Percentiles rank a stretch among this genome's conserved stretches.
phyloP scores from a whole-genome alignment of 2,797 vertebrate species.

The Macrochelys suwanniensis region DNA sequence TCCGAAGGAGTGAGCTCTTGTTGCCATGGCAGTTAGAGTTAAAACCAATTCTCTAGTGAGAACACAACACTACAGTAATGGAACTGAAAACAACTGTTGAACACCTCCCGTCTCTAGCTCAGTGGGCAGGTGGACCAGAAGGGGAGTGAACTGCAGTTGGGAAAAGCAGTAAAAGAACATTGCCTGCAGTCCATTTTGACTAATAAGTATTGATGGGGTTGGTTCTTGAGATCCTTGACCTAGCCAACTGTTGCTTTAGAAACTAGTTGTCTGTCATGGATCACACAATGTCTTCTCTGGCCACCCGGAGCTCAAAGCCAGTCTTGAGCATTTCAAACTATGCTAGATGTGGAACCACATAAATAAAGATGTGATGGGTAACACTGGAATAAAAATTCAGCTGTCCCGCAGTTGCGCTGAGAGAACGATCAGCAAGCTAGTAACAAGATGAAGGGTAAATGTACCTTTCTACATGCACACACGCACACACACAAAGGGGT shows the following conservation, averaged over 20 bases:
- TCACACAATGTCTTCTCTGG: not conserved
- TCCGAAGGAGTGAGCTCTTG: not conserved
- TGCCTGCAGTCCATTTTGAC: not conserved
- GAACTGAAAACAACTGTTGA: not conserved
- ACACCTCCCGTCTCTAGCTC: not conserved
- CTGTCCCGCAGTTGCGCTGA: not conserved
- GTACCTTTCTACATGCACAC: not conserved
- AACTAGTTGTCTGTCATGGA: not conserved
- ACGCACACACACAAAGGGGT: not conserved
- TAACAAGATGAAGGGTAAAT: conserved; percentile 17
- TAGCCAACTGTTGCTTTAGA: not conserved
- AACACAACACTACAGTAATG: not conserved
- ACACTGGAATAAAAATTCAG: conserved; percentile 14
- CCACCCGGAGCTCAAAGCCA: not conserved
- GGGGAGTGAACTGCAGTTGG: accelerated
- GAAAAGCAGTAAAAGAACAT: not conserved
- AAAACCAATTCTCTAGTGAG: not conserved
- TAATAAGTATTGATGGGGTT: not conserved
- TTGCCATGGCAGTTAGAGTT: not conserved
- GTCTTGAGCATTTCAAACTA: not conserved
- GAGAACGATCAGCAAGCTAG: not conserved
- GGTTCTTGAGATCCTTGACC: not conserved
- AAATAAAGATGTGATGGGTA: conserved; percentile 34
- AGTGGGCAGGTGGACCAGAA: not conserved
- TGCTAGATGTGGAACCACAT: not conserved